Evolutionary conservation across 2,797 vertebrate genomes (phyloP).

Genomic region (Novumbra hubbsi): DNA sequence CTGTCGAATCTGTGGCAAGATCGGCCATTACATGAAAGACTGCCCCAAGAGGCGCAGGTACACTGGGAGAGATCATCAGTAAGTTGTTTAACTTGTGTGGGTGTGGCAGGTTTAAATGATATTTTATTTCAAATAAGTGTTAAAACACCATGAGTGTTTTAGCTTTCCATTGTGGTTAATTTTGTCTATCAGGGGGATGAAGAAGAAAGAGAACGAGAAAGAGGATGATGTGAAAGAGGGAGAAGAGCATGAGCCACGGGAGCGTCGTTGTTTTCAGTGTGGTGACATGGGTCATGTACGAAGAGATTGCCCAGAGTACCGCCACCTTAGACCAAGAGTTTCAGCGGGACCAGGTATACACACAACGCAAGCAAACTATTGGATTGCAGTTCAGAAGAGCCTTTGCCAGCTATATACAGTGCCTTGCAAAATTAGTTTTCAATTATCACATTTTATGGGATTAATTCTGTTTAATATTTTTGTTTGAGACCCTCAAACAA

Average conservation of each 20-base stretch:
- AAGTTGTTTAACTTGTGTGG: not conserved
- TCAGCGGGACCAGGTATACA: constrained; percentile 58
- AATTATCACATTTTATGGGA: no score
- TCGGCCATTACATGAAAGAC: constrained; percentile 99
- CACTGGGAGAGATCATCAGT: constrained; percentile 27
- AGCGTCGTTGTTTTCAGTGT: constrained; percentile 96
- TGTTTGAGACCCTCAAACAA: no score
- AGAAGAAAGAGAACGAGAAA: constrained; percentile 96
- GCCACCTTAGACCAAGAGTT: constrained; percentile 87
- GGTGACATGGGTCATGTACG: constrained; percentile 93
- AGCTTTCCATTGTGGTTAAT: not conserved
- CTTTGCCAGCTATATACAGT: no score
- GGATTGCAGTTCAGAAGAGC: not conserved
- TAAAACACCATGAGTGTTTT: not conserved
- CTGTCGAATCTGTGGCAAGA: constrained; percentile 97
- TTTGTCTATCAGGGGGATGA: constrained; percentile 69
- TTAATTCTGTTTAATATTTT: not conserved
- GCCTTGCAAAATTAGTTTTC: not conserved
- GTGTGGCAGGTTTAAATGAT: not conserved
- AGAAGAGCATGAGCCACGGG: constrained; percentile 87
- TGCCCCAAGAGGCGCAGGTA: constrained; percentile 97
- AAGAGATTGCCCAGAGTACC: constrained; percentile 94
- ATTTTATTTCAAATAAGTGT: not conserved
- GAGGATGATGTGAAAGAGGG: constrained; percentile 88
- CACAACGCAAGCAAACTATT: not conserved